phyloP scores from a whole-genome alignment of 2,113 vertebrate species.

The Scartelaos histophorus region DNA sequence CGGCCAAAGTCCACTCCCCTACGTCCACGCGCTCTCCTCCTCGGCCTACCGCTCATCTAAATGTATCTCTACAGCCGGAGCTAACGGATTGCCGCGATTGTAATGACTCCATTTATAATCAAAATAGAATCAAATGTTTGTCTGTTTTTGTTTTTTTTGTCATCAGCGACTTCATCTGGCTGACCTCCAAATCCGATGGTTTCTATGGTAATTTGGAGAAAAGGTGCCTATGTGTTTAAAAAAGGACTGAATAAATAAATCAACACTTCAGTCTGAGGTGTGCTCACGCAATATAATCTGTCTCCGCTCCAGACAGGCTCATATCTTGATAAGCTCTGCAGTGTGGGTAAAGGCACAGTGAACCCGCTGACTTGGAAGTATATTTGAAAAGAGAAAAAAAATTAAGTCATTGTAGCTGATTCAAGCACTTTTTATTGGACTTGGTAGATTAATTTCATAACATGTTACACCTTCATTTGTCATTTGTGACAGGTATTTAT shows the following conservation, averaged over 20 bases:
- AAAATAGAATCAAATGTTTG: constrained; percentile 50
- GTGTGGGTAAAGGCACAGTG: constrained; percentile 8
- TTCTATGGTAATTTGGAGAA: constrained; percentile 25
- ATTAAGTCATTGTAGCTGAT: constrained; percentile 23
- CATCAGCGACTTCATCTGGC: constrained; percentile 46
- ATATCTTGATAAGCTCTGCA: constrained; percentile 6
- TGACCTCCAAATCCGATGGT: constrained; percentile 40
- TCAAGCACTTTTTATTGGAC: constrained; percentile 23
- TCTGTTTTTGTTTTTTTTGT: constrained; percentile 31
- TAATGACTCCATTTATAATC: constrained; percentile 53
- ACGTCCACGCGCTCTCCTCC: constrained; percentile 8
- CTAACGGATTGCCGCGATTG: constrained; percentile 32
- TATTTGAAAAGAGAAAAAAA: constrained; percentile 22
- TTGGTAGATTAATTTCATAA: too few relatives aligned
- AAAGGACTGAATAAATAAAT: constrained; percentile 24
- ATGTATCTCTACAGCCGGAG: constrained; percentile 49
- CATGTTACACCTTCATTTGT: too few relatives aligned
- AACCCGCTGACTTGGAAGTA: constrained; percentile 10
- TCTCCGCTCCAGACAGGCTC: not conserved
- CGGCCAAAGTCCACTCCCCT: not conserved
- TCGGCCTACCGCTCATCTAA: constrained; percentile 31
- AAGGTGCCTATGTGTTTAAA: constrained; percentile 24
- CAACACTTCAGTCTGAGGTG: constrained; percentile 11
- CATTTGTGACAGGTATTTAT: too few relatives aligned
- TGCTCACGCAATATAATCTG: constrained; percentile 15